A percentile compares a stretch with the other conserved stretches of the same genome.
Conservation (phyloP, 2,113 vertebrate species). For the Halcyon senegalensis region DNA sequence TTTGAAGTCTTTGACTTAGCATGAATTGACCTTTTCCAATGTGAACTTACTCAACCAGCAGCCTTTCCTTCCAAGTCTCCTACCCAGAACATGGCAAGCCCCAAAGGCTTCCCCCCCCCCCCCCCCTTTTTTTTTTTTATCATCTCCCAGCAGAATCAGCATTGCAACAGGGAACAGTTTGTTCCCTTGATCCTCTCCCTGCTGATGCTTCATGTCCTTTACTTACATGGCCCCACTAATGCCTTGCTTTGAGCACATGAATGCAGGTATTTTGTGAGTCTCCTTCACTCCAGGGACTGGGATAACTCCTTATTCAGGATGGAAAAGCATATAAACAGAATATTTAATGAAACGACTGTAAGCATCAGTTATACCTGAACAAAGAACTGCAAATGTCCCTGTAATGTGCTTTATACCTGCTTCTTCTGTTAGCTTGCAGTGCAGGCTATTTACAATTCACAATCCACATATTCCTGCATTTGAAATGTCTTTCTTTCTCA, state of each 20-base stretch:
- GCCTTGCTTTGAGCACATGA: constrained; percentile 5
- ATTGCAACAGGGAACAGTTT: neutral
- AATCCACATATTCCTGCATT: constrained; percentile 16
- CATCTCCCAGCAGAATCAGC: neutral
- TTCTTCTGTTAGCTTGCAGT: constrained; percentile 20
- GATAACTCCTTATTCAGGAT: constrained; percentile 19
- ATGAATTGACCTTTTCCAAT: neutral
- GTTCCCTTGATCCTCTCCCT: neutral
- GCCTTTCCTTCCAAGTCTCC: neutral
- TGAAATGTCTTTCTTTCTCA: constrained; percentile 32
- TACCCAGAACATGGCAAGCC: neutral
- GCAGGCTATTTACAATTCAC: constrained; percentile 57
- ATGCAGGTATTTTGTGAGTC: constrained; percentile 20
- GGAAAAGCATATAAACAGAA: constrained; percentile 52
- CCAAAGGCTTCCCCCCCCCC: neutral
- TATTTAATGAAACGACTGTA: constrained; percentile 48
- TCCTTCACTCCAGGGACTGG: constrained; percentile 15
- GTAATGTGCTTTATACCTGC: constrained; percentile 40
- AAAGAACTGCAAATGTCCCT: constrained; percentile 43
- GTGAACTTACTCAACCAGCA: neutral
- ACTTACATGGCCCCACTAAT: neutral
- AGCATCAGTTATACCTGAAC: constrained; percentile 29
- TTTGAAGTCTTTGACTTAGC: neutral
- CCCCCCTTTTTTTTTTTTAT: neutral
- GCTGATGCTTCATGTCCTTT: neutral